Base-by-base conservation (phyloP, 2,888 invertebrate genomes). In the Dorcus hopei region DNA sequence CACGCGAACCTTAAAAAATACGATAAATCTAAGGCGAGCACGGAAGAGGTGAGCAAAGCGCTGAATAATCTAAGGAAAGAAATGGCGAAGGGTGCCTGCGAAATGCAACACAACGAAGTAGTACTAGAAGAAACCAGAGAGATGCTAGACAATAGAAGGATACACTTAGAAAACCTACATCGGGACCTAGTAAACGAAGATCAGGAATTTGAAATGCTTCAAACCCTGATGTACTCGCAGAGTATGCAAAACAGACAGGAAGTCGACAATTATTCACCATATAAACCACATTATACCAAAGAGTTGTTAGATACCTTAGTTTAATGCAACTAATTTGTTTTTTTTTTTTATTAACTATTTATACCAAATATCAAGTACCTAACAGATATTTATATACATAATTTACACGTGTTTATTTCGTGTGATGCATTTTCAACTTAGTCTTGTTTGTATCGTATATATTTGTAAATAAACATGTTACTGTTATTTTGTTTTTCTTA, bases 1-100 rank as follows among this genome's bases (percentile, higher is more conserved):
- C 84, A 76, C 79, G 82, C 70, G 65, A 82, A 62, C 74, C 79
- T 71, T 61, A 83, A 69, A 79, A 85, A 73, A 76, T 74, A 74
- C 66, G 77, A 76, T 56, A 75, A 75, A 62, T 69, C 72, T 59
- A 71, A 70, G 68, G 63, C 54, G 23, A 52, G 65, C 47, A 67
- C 66, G 1, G 76, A 75, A 3, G 75, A 76, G 52, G 64, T 77
- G 11, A 62, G 68, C 45, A 74, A 75, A 62, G 61, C 66, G n/a
- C 61, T 79, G 16, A 69, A 71, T 11, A 73, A 72, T 61, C 65
- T 78, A 11, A 67, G 77, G 26, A 74, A 76, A 11, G 77, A 78
- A 54, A 76, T 79, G 75, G 73, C 77, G 19, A 79, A 79, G 59
- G 75, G 77, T 57, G 72, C 79, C 2, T 79, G 79, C 65, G 79